A percentile compares a stretch with the other conserved stretches of the same genome.
phyloP scores from a whole-genome alignment of 2,113 vertebrate species.

The Lucifuga dentata region DNA sequence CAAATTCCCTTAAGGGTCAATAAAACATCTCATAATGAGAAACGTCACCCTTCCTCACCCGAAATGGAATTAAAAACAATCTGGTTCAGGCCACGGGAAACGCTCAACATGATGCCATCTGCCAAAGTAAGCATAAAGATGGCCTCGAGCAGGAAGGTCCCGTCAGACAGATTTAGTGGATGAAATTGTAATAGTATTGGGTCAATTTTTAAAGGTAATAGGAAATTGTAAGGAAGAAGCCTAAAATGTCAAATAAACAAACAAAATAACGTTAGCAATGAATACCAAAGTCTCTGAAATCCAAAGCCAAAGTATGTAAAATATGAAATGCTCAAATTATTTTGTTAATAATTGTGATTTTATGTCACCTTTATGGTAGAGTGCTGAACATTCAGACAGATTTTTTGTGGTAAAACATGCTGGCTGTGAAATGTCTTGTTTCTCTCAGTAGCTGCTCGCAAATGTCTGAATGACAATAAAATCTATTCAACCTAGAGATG shows the following conservation, averaged over 20 bases:
- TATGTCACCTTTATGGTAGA: too few species aligned
- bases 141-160: constrained; percentile 38
- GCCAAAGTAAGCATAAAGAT: constrained; percentile 46
- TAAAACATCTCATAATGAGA: constrained; percentile 65
- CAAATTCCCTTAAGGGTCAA: constrained; percentile 55
- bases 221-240: constrained; percentile 5
- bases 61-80: constrained; percentile 56
- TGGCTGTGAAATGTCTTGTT: too few species aligned
- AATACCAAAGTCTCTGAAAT: not conserved
- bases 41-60: constrained; percentile 46
- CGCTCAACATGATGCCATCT: constrained; percentile 46
- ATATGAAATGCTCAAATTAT: too few species aligned
- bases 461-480: too few species aligned
- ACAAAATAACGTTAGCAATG: not conserved
- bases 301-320: not conserved
- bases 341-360: too few species aligned
- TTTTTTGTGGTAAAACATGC: too few species aligned
- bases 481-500: too few species aligned
- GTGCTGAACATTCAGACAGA: too few species aligned
- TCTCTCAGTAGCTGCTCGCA: too few species aligned
- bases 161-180: constrained; percentile 46
- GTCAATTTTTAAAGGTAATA: constrained; percentile 13
- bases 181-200: constrained; percentile 52
- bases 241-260: constrained; percentile 5
- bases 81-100: constrained; percentile 44